These are phyloP conservation scores for Ficedula albicollis DNA, from an alignment of 2,797 vertebrate genomes.

Conservation along the genomic window DNA sequence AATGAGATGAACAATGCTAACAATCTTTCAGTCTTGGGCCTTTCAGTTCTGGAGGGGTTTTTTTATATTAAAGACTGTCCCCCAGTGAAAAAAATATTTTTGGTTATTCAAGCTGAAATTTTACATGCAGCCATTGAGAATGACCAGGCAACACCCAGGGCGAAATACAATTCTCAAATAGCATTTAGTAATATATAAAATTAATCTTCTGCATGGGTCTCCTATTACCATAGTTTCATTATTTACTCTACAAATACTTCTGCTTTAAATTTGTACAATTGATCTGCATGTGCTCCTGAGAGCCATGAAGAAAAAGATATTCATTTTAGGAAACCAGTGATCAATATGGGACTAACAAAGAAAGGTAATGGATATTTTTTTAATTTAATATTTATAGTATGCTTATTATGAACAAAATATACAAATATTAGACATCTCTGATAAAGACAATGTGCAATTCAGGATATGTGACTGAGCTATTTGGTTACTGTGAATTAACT, in stretches of 20 bases:
- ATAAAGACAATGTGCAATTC: background rate
- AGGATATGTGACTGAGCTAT: background rate
- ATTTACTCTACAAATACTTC: background rate
- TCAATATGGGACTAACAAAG: background rate
- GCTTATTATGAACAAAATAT: background rate
- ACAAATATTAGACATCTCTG: background rate
- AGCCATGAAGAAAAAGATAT: background rate
- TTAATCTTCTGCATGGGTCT: background rate
- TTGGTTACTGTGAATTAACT: background rate
- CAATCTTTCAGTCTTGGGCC: background rate
- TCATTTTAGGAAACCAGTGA: background rate
- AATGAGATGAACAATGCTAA: background rate
- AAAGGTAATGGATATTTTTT: background rate
- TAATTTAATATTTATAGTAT: background rate
- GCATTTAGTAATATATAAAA: background rate
- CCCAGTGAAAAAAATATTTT: background rate
- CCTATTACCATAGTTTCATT: background rate
- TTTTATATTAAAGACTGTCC: background rate
- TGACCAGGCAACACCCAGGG: background rate
- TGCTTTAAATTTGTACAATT: background rate
- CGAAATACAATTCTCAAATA: background rate
- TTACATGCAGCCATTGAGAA: background rate
- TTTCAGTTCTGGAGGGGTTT: background rate
- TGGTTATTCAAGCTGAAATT: background rate
- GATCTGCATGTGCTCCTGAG: background rate